Evolutionary conservation across 2,113 vertebrate genomes (phyloP), one percentile per base, ranked within the genome.

Genomic region (Serinus canaria): DNA sequence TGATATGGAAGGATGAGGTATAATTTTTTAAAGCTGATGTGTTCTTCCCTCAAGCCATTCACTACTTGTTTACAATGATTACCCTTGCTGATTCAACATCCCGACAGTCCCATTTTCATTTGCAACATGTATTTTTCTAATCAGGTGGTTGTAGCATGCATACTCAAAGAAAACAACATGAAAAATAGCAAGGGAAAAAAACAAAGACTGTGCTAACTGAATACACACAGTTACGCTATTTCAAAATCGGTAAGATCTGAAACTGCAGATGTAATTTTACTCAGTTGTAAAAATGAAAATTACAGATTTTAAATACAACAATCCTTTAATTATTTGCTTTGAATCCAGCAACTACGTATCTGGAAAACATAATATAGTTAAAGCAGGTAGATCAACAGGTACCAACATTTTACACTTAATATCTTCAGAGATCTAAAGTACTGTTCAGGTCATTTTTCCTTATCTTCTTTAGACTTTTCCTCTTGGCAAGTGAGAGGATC

Each of bases 71-170:
- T 92, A 76, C 80, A 66, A 59, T 63, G 43, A 94, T 6, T 30
- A 95, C 43, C 9, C 43, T 64, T n/a, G 44, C 44, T 77, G 68
- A 84, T 78, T 67, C 76, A 82, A 96, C 58, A 49, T 83, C 73
- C 77, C 90, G 63, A 95, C 94, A 97, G 94, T 64, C 62, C 30
- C 53, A 84, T 77, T 79, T 68, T 62, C 80, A 92, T 80, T 68
- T 73, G 67, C 69, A 93, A 21, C 3, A 3, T 37, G 30, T 28
- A 11, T 91, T 83, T 58, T 56, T 46, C 90, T 67, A 58, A 89
- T 75, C 72, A 76, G 52, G 58, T 41, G 8, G 15, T 6, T 92
- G 85, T 25, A 81, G 27, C 50, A 63, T 7, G 22, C 15, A 47
- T 13, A 20, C 8, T 69, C 37, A 24, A 63, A 55, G 11, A 66